Evolutionary conservation across 2,797 vertebrate species (phyloP), one percentile per base, ranked within the genome.

Genomic region (Argyrosomus regius): DNA sequence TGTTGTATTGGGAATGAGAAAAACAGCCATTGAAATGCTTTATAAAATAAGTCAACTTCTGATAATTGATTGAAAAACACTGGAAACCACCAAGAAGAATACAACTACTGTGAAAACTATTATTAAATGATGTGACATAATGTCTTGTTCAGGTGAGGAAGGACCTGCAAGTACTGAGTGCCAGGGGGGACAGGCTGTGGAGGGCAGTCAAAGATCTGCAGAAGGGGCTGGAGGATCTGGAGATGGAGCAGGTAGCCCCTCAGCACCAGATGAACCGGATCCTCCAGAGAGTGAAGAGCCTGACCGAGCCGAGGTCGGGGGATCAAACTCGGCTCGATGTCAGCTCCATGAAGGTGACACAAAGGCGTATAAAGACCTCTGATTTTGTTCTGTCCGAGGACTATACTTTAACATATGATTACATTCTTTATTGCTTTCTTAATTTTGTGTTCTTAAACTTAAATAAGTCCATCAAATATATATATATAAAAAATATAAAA

Each of bases 81-180:
- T 43, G 35, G 10, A 53, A 41, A 57, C 14, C 24, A 24, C 8
- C 9, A 18, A 5, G 8, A 13, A 22, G 53, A 58, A 14, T 9
- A 39, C 14, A 64, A 28, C n/a, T 4, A 3, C 22, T 48, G 10
- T 64, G 18, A 20, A n/a, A n/a, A 39, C 12, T 12, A 31, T 20
- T 24, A 5, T 13, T 18, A 45, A 66, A 31, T 20, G 12, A 49
- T 57, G n/a, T 56, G 18, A 11, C 12, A 1, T 26, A 17, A 11
- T 43, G 22, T 63, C 22, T 4, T 48, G 31, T 50, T 12, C 50
- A 91, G 89, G 83, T 85, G 78, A 91, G 84, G 67, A 84, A 82
- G 49, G 87, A 89, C 43, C 76, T 90, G 65, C 93, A 92, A 88
- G 53, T 86, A 7, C 57, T 81, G 49, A 83, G 68, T 1, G 91